Percentiles rank a stretch among this genome's conserved stretches.
Conservation (phyloP, 1,140 invertebrate genomes). For the Leucophenga varia region DNA sequence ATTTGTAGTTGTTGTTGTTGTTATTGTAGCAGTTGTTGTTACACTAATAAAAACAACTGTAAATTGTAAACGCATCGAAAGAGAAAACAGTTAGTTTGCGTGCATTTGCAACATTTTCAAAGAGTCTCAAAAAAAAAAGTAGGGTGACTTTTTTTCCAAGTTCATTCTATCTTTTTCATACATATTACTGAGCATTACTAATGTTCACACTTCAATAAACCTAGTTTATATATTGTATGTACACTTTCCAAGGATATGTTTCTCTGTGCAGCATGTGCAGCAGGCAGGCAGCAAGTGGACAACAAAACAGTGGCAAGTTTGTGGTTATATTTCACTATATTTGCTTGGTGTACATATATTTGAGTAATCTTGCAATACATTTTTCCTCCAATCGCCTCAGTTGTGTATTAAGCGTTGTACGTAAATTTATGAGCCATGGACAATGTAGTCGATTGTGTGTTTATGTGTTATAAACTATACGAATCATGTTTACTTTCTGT, state of each 20-base stretch:
- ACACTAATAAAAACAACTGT: background rate
- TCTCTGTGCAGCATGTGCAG: too few species aligned
- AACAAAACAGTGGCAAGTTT: conserved; percentile 11
- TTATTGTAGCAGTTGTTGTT: conserved; percentile 9
- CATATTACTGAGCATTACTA: conserved; percentile 24
- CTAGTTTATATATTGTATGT: conserved; percentile 6
- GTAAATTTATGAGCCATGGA: conserved; percentile 42
- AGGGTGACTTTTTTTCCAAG: background rate
- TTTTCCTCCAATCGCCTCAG: conserved; percentile 16
- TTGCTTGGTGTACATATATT: conserved; percentile 24
- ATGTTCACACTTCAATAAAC: conserved; percentile 35
- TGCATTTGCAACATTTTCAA: too few species aligned
- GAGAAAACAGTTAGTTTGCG: background rate
- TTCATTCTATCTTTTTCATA: conserved; percentile 2
- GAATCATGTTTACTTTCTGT: conserved; percentile 38
- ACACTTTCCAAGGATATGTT: background rate
- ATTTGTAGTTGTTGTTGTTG: conserved; percentile 7
- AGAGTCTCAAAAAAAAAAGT: too few species aligned
- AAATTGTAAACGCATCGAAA: too few species aligned
- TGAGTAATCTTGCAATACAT: conserved; percentile 8
- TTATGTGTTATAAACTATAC: conserved; percentile 9
- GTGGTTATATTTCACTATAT: background rate
- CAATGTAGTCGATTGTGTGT: conserved; percentile 9
- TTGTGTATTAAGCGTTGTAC: conserved; percentile 1
- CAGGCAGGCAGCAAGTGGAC: background rate